These are phyloP conservation scores for Perccottus glenii DNA, from an alignment of 2,113 vertebrate species.

Conservation along the genomic window DNA sequence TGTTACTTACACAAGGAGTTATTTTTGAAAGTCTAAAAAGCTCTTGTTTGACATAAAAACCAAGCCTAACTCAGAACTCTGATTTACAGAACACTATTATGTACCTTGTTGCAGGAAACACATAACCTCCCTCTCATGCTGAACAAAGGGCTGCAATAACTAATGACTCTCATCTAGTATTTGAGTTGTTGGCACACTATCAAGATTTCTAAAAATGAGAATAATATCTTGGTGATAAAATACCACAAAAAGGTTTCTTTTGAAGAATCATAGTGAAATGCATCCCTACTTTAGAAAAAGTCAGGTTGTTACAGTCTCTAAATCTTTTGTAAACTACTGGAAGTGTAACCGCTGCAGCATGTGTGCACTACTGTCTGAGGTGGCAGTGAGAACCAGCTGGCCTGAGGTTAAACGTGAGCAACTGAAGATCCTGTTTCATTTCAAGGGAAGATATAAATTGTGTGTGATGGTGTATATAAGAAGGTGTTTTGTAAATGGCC, in stretches of 20 bases:
- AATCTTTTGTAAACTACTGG: conserved; percentile 2
- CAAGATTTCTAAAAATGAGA: background rate
- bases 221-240: background rate
- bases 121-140: too few relatives aligned
- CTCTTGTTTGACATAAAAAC: too few relatives aligned
- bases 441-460: conserved; percentile 50
- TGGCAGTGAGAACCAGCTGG: conserved; percentile 69
- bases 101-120: too few relatives aligned
- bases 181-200: background rate
- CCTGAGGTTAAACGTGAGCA: conserved; percentile 38
- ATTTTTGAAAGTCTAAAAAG: too few relatives aligned
- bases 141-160: too few relatives aligned
- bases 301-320: background rate
- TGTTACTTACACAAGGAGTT: too few relatives aligned
- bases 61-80: too few relatives aligned
- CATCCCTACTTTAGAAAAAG: background rate
- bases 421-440: conserved; percentile 31
- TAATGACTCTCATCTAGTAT: too few relatives aligned
- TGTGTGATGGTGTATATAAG: conserved; percentile 39
- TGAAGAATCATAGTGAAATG: background rate
- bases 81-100: too few relatives aligned
- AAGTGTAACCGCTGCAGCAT: conserved; percentile 6
- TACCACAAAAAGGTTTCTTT: background rate
- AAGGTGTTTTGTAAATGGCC: conserved; percentile 18
- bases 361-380: conserved; percentile 41